phyloP scores from a whole-genome alignment of 2,888 invertebrate species.

The Epinotia ramella region DNA sequence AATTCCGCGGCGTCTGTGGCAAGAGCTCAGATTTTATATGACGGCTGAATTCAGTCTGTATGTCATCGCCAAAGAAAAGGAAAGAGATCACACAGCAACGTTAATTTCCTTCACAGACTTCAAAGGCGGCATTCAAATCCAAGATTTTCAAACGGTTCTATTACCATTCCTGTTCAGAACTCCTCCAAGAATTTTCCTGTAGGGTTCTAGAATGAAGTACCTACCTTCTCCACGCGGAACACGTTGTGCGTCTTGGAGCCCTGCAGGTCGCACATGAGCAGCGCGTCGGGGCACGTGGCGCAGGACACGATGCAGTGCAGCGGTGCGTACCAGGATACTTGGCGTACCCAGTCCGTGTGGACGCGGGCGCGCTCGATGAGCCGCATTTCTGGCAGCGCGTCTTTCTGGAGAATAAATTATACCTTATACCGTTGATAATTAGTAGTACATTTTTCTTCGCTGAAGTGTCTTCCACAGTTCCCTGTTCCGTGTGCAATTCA shows the following conservation, averaged over 20 bases:
- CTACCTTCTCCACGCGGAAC: conserved; percentile 84
- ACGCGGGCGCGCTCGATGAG: conserved; percentile 84
- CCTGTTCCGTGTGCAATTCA: no score
- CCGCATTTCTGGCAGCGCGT: conserved; percentile 77
- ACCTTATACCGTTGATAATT: neutral
- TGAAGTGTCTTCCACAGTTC: no score
- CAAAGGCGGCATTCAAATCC: neutral
- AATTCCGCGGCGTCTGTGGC: no score
- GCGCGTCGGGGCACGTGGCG: conserved; percentile 85
- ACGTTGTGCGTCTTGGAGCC: conserved; percentile 83
- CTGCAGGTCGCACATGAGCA: conserved; percentile 87
- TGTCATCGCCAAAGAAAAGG: neutral
- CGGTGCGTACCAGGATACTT: conserved; percentile 88
- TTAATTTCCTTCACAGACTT: no score
- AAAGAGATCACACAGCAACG: neutral
- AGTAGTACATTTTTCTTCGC: no score
- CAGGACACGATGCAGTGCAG: conserved; percentile 89
- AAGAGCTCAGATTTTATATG: no score
- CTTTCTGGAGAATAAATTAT: conserved; percentile 63
- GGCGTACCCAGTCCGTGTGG: conserved; percentile 89
- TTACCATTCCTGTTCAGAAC: neutral
- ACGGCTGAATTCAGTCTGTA: no score
- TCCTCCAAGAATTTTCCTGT: neutral
- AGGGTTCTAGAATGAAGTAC: neutral
- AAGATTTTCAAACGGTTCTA: neutral